A percentile compares a stretch with the other conserved stretches of the same genome.
phyloP scores from a whole-genome alignment of 2,888 invertebrate genomes.

The Lasioglossum morio region DNA sequence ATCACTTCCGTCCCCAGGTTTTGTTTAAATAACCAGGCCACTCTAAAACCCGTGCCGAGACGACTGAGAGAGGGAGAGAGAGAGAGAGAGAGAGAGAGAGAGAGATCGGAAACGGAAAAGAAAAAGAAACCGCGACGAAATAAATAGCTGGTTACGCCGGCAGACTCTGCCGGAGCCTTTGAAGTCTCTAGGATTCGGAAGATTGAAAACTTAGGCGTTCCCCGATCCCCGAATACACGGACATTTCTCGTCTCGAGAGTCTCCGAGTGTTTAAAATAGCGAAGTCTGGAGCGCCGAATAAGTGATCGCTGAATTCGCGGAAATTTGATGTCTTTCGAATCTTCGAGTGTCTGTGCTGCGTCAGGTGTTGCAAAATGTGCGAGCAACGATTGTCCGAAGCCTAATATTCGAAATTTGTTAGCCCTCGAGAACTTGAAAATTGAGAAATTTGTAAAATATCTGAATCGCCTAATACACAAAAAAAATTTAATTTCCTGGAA shows the following conservation, averaged over 20 bases:
- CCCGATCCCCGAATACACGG: background rate
- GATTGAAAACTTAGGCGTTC: background rate
- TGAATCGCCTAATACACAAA: no score
- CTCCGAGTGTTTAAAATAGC: background rate
- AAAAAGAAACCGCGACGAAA: background rate
- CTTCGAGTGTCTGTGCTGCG: no score
- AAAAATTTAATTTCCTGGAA: background rate
- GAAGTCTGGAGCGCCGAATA: background rate
- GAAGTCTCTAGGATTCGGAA: background rate
- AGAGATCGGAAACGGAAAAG: background rate
- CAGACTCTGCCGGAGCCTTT: background rate
- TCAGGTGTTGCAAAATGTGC: background rate
- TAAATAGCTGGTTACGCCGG: background rate
- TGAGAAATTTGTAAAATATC: no score
- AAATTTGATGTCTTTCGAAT: background rate
- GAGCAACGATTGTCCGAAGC: background rate
- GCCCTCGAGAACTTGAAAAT: no score
- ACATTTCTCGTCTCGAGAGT: background rate
- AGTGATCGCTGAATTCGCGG: background rate
- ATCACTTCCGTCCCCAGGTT: background rate
- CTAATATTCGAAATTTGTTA: background rate
- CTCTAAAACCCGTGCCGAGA: background rate
- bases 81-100: background rate
- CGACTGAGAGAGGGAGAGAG: background rate
- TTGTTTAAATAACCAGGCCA: slow-evolving; percentile 1